Base-by-base conservation (phyloP, 1,140 invertebrate genomes). In the Sycophila sp. region DNA sequence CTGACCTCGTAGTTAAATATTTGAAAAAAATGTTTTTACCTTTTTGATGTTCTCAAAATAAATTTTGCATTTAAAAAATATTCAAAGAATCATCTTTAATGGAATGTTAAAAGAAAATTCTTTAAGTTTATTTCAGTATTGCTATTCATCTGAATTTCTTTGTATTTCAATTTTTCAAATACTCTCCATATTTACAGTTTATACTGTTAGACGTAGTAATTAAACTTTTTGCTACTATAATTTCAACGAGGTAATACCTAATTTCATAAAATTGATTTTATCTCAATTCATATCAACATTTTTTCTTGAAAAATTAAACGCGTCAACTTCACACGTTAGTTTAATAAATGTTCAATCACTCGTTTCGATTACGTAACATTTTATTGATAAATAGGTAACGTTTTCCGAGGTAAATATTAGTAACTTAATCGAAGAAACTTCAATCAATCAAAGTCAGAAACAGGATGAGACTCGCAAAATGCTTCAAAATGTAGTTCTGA, bases 71-170 rank as follows among this genome's bases (percentile, higher is more conserved):
- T 28, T 13, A 7, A 28, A 11, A 4, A 51, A 4, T 26, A 26
- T 51, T 24, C 22, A 4, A n/a, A 45, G n/a, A 51, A 51, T 6
- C 24, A 51, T 8, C 24, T 2, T 51, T 6, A 24, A 26, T 19
- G 24, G 34, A 40, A 59, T 40, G 38, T 40, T 40, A 15, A 40
- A 59, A 36, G 34, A 26, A 59, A 40, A 40, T 59, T 56, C 30
- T 34, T 56, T 17, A 3, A 10, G 26, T 8, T 19, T 51, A 24
- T 51, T 32, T 55, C 10, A 28, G 5, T 28, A 19, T 47, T 17
- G 22, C 22, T 47, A 19, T 17, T 24, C 10, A 47, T 19, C 17
- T 24, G 8, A 5, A 17, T 47, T 17, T 1, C 47, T 49, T 49
- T 49, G 19, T 11, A 10, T 51, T 51, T 28, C 26, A 3, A 7